A percentile compares a stretch with the other conserved stretches of the same genome.
These are phyloP conservation scores for Lepilemur septentrionalis DNA, from an alignment of 2,797 vertebrate species.

Conservation along the genomic window DNA sequence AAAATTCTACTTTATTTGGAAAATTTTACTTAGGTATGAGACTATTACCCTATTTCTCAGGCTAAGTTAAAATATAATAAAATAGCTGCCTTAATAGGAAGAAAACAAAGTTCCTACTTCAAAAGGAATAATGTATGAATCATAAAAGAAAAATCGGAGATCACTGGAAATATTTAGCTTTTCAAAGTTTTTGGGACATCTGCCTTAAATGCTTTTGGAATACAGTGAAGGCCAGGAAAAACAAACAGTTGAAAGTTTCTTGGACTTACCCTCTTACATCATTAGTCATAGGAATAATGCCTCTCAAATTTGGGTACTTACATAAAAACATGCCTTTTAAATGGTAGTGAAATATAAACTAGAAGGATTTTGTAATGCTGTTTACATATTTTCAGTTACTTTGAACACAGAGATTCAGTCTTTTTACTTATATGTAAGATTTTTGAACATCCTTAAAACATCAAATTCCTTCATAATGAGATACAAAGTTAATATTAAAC, in stretches of 20 bases:
- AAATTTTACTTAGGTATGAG: conserved; percentile 4
- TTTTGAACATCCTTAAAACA: conserved; percentile 57
- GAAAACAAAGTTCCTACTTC: conserved; percentile 36
- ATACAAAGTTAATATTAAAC: conserved; percentile 64
- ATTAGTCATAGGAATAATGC: conserved; percentile 32
- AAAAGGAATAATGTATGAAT: conserved; percentile 31
- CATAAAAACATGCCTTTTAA: conserved; percentile 6
- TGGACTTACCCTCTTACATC: conserved; percentile 6
- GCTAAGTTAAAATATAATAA: conserved; percentile 52
- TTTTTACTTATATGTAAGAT: conserved; percentile 46
- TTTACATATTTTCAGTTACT: conserved; percentile 55
- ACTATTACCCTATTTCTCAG: conserved; percentile 12
- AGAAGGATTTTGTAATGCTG: conserved; percentile 9
- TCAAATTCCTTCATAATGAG: conserved; percentile 48
- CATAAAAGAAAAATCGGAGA: conserved; percentile 24
- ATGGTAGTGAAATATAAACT: background rate
- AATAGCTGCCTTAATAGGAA: conserved; percentile 48
- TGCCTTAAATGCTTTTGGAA: conserved; percentile 43
- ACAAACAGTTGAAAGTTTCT: conserved; percentile 34
- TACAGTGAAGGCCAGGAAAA: conserved; percentile 26
- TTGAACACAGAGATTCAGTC: conserved; percentile 21
- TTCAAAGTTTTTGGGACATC: conserved; percentile 21
- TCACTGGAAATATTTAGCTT: conserved; percentile 54
- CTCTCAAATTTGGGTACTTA: conserved; percentile 17
- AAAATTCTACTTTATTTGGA: conserved; percentile 41